A percentile compares a stretch with the other conserved stretches of the same genome.
phyloP scores from a whole-genome alignment of 2,113 vertebrate species.

The Channa argus region DNA sequence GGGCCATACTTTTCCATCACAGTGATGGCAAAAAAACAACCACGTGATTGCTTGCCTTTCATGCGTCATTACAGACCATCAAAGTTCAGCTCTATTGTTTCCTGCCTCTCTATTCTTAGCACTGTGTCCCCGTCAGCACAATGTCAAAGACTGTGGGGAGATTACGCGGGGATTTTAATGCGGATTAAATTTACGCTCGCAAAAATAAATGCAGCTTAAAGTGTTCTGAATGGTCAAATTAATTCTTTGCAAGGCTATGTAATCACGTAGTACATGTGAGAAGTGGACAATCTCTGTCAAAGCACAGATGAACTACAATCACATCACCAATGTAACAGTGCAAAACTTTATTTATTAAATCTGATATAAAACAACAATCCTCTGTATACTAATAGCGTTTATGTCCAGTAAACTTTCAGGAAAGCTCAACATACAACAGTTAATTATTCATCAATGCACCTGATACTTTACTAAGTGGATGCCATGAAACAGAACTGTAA shows the following conservation, averaged over 20 bases:
- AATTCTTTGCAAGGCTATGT: constrained; percentile 5
- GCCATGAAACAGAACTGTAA: too few species aligned
- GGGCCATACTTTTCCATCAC: constrained; percentile 66
- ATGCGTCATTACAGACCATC: constrained; percentile 62
- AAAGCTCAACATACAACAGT: not conserved
- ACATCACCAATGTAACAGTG: not conserved
- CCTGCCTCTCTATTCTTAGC: constrained; percentile 68
- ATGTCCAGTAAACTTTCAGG: not conserved
- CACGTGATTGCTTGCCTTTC: constrained; percentile 46
- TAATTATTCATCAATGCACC: not conserved
- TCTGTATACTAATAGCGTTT: not conserved
- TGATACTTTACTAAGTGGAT: not conserved
- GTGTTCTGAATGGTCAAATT: constrained; percentile 29
- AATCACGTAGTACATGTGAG: constrained; percentile 5
- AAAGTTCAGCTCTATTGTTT: constrained; percentile 57
- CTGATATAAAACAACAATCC: not conserved
- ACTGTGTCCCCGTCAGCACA: constrained; percentile 39
- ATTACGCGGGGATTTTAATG: constrained; percentile 62
- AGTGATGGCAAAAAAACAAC: constrained; percentile 28
- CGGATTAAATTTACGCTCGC: constrained; percentile 48
- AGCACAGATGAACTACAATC: not conserved
- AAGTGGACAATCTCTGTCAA: not conserved
- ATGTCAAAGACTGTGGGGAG: constrained; percentile 53
- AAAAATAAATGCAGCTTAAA: constrained; percentile 39
- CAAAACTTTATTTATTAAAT: not conserved